Percentiles rank a stretch among this genome's conserved stretches.
phyloP scores from a whole-genome alignment of 2,888 invertebrate genomes.

The Hydraecia micacea region DNA sequence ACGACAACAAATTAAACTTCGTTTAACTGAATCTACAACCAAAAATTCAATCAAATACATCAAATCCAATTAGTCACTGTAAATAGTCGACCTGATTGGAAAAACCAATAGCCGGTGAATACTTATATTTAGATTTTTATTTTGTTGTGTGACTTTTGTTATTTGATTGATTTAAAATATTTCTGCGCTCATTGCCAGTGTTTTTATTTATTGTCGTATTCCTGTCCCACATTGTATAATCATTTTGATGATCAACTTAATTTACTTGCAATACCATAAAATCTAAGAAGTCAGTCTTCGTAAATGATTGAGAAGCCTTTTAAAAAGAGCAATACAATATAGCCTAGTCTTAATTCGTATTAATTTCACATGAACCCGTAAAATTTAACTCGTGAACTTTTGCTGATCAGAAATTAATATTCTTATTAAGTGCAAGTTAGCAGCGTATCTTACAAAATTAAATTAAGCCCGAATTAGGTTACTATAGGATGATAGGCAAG shows the following conservation, averaged over 20 bases:
- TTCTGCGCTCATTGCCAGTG: neutral
- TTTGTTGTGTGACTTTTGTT: neutral
- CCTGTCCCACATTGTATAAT: neutral
- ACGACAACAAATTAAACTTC: neutral
- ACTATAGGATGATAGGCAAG: conserved; percentile 3
- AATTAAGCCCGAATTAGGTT: conserved; percentile 33
- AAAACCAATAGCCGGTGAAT: neutral
- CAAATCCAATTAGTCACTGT: no score
- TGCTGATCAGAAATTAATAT: conserved; percentile 46
- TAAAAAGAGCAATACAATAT: neutral
- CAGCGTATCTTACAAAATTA: conserved; percentile 36
- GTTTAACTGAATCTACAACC: neutral
- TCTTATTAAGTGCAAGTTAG: conserved; percentile 40
- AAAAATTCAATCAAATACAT: neutral
- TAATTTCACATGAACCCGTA: conserved; percentile 12
- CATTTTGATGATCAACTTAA: neutral
- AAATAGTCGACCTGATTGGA: neutral
- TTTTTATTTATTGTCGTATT: neutral
- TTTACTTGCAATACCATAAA: no score
- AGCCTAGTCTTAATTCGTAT: conserved; percentile 1
- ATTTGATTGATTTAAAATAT: neutral
- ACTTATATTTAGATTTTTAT: neutral
- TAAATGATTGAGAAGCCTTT: neutral
- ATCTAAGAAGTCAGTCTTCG: neutral
- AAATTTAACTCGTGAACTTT: conserved; percentile 26